phyloP scores from a whole-genome alignment of 1,140 invertebrate genomes.

The Tetragonula clypearis region DNA sequence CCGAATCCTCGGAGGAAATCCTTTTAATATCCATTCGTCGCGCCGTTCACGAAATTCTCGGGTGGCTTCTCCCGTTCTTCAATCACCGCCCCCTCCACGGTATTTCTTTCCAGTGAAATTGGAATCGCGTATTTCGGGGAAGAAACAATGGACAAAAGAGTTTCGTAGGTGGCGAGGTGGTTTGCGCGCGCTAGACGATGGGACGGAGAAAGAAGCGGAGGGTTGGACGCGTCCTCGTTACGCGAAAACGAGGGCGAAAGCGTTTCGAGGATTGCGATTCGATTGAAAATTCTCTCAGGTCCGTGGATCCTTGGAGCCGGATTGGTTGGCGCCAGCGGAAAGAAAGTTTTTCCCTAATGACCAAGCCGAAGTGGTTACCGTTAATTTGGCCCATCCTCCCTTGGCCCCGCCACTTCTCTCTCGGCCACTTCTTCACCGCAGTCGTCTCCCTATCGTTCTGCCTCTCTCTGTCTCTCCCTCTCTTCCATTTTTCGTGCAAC shows the following conservation, averaged over 20 bases:
- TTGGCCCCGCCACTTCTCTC: not conserved
- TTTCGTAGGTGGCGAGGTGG: not conserved
- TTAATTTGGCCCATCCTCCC: slow-evolving; percentile 73
- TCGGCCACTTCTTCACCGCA: slow-evolving; percentile 44
- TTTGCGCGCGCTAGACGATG: not conserved
- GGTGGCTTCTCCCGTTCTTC: not conserved
- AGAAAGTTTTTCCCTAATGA: slow-evolving; percentile 78
- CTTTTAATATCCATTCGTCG: not conserved
- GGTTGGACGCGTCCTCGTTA: slow-evolving; percentile 61
- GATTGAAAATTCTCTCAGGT: slow-evolving; percentile 75
- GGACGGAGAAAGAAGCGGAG: slow-evolving; percentile 21
- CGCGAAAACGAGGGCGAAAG: slow-evolving; percentile 68
- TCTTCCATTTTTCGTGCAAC: slow-evolving; percentile 43
- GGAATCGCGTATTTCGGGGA: slow-evolving; percentile 51
- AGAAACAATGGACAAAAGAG: slow-evolving; percentile 28
- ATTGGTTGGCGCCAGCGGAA: slow-evolving; percentile 73
- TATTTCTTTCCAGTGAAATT: slow-evolving; percentile 28
- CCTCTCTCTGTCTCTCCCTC: not conserved
- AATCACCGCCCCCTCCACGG: not conserved
- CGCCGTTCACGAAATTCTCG: not conserved
- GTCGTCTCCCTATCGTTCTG: slow-evolving; percentile 43
- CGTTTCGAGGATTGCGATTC: slow-evolving; percentile 67
- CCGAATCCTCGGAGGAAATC: not conserved
- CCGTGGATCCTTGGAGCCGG: slow-evolving; percentile 57
- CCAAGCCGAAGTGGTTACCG: slow-evolving; percentile 74